Evolutionary conservation across 2,113 vertebrate genomes (phyloP).

Genomic region (Typhlomys cinereus): DNA sequence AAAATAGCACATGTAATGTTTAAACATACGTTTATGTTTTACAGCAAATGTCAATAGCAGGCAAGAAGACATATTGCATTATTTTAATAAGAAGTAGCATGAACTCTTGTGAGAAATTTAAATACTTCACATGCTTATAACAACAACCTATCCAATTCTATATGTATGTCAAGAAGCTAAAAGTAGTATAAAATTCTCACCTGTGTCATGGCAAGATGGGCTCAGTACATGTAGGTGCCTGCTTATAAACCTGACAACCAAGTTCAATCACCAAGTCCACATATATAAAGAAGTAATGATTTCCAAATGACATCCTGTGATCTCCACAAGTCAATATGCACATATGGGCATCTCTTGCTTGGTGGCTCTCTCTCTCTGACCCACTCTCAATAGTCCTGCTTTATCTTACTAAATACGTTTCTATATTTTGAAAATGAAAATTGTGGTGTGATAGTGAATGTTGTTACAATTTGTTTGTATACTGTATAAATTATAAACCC

Average conservation of each 20-base stretch:
- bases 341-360: neutral
- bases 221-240: too few relatives aligned
- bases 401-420: conserved; percentile 21
- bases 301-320: too few relatives aligned
- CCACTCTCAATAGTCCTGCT: neutral
- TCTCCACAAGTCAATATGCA: neutral
- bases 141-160: too few relatives aligned
- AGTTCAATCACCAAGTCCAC: neutral
- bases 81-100: neutral
- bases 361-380: too few relatives aligned
- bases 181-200: conserved; percentile 24
- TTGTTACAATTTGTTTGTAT: conserved; percentile 44
- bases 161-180: neutral
- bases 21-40: neutral
- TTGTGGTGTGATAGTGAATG: conserved; percentile 10
- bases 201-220: too few relatives aligned
- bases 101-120: neutral
- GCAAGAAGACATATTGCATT: neutral
- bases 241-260: neutral
- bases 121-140: too few relatives aligned
- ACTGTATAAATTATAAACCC: conserved; percentile 32
- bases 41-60: neutral
- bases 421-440: neutral
- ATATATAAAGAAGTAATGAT: conserved; percentile 15
- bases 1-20: neutral